Evolutionary conservation across 2,797 vertebrate genomes (phyloP), one percentile per base, ranked within the genome.

Genomic region (Macropus fuliginosus): DNA sequence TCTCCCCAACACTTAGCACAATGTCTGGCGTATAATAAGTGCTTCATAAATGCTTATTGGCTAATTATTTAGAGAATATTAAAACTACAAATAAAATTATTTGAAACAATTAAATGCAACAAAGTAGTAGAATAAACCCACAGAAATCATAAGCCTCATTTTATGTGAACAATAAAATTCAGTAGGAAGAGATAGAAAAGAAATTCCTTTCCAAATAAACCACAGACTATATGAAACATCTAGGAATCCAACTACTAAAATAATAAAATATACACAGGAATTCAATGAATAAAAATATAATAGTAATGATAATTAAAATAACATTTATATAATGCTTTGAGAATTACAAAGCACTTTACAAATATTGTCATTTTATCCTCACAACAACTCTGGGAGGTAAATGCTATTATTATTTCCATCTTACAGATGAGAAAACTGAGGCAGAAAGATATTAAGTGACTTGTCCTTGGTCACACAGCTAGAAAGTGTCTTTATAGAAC

Each of bases 1-100:
- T 55, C 92, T 92, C 16, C 27, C 10, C 50, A 92, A 0, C 5
- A 66, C 34, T 66, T n/a, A 66, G 34, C 62, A 66, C 56, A n/a
- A 13, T 50, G 6, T 28, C 91, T 92, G 91, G 50, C 4, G 91
- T 11, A 59, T 18, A 62, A 27, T 90, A 54, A 29, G 3, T 87
- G 56, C 92, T 91, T 91, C 66, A 92, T 12, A 92, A 94, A 92
- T 94, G 91, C 91, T 92, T 56, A 18, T 28, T 81, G 52, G 18
- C 56, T n/a, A 66, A n/a, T 66, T 66, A 66, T 34, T 66, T 66
- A 66, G 62, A 66, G 14, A 66, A 66, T n/a, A 18, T 13, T 66
- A 66, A 66, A 66, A n/a, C n/a, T 66, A 14, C 34, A 66, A n/a
- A 66, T n/a, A 66, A n/a, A 57, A 59, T 31, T 59, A n/a, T n/a